Percentiles rank a stretch among this genome's conserved stretches.
phyloP scores from a whole-genome alignment of 2,797 vertebrate genomes.

The Crenuchus spilurus region DNA sequence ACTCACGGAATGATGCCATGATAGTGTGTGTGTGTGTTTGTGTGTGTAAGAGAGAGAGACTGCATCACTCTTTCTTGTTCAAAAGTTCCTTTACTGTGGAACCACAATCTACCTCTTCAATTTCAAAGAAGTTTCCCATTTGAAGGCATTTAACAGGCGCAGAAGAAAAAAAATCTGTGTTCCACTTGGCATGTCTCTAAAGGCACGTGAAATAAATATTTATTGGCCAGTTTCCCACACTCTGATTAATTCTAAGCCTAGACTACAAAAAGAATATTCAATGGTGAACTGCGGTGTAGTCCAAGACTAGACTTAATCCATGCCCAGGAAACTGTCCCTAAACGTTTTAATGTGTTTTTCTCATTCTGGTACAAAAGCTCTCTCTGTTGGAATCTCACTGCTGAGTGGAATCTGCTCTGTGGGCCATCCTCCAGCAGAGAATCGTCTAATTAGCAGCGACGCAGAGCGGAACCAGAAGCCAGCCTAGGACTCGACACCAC shows the following conservation, averaged over 20 bases:
- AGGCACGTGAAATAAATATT: background rate
- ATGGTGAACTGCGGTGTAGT: too few relatives aligned
- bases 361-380: background rate
- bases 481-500: background rate
- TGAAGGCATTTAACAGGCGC: background rate
- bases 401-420: background rate
- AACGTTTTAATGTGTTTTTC: background rate
- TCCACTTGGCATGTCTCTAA: background rate
- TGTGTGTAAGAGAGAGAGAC: constrained; percentile 8
- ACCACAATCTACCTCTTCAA: background rate
- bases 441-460: constrained; percentile 17
- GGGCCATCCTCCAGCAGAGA: background rate
- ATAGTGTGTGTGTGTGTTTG: too few relatives aligned
- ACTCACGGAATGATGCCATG: background rate
- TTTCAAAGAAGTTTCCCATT: background rate
- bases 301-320: too few relatives aligned
- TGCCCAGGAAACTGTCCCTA: too few relatives aligned
- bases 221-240: too few relatives aligned
- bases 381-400: constrained; percentile 1
- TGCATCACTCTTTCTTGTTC: background rate
- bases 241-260: too few relatives aligned
- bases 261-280: too few relatives aligned
- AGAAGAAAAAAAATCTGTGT: background rate
- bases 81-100: background rate
- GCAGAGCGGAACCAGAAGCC: constrained; percentile 2